Percentiles rank a stretch among this genome's conserved stretches.
These are phyloP conservation scores for Rhaphigaster nebulosa DNA, from an alignment of 2,888 invertebrate genomes.

Conservation along the genomic window DNA sequence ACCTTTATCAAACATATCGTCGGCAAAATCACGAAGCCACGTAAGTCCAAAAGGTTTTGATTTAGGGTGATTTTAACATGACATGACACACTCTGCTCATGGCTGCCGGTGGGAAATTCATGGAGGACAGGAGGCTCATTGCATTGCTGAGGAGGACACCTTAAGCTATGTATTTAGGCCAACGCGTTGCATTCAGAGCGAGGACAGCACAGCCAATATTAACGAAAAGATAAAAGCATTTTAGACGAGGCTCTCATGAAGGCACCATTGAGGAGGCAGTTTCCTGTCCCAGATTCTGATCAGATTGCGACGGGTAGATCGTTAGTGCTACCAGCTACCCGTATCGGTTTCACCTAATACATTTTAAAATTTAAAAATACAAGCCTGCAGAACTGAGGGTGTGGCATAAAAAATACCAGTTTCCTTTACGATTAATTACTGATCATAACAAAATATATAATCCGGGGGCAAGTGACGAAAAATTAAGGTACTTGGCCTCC, in stretches of 20 bases:
- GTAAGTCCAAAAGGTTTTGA: too few species aligned
- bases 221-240: neutral
- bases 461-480: too few species aligned
- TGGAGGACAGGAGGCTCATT: neutral
- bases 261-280: neutral
- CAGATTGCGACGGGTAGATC: neutral
- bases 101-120: neutral
- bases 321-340: neutral
- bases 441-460: too few species aligned
- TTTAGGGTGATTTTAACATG: too few species aligned
- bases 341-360: neutral
- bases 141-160: neutral
- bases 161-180: neutral
- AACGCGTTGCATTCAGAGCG: neutral
- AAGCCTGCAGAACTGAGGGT: too few species aligned
- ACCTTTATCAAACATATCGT: too few species aligned
- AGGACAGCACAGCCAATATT: neutral
- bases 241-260: neutral
- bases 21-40: too few species aligned
- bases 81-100: neutral
- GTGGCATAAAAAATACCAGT: too few species aligned
- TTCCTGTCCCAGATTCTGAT: slow-evolving; percentile 27
- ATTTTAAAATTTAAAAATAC: neutral
- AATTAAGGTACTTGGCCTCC: too few species aligned
- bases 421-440: too few species aligned